Percentiles rank a stretch among this genome's conserved stretches.
Conservation (phyloP, 2,113 vertebrate genomes). For the Albula goreensis region DNA sequence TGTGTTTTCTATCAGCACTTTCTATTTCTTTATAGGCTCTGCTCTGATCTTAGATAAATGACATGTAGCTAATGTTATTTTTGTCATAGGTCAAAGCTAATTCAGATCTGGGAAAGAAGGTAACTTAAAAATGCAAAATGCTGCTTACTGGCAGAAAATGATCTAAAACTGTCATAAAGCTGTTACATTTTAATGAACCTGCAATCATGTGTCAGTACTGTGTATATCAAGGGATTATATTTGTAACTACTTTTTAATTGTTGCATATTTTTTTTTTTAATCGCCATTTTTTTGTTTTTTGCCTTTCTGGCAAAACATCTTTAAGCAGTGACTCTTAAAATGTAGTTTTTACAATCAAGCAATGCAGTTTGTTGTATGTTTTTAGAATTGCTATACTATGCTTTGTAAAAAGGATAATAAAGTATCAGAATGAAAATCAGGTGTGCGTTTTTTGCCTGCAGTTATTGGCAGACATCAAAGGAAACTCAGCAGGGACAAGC, state of each 20-base stretch:
- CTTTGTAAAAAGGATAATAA: conserved; percentile 20
- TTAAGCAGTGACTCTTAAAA: neutral
- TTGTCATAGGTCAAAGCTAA: neutral
- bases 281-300: neutral
- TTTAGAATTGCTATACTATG: neutral
- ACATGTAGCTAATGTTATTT: neutral
- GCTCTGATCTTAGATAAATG: neutral
- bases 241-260: neutral
- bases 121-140: neutral
- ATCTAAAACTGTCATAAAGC: neutral
- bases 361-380: neutral
- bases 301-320: neutral
- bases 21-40: neutral
- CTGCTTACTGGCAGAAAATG: neutral
- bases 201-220: neutral
- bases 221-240: neutral
- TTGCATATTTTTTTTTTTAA: neutral
- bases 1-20: neutral
- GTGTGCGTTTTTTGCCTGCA: neutral
- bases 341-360: neutral
- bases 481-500: neutral
- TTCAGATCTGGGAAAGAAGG: neutral
- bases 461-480: neutral
- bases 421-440: neutral
- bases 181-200: neutral